Evolutionary conservation across 2,113 vertebrate genomes (phyloP).

Genomic region (Lota lota): DNA sequence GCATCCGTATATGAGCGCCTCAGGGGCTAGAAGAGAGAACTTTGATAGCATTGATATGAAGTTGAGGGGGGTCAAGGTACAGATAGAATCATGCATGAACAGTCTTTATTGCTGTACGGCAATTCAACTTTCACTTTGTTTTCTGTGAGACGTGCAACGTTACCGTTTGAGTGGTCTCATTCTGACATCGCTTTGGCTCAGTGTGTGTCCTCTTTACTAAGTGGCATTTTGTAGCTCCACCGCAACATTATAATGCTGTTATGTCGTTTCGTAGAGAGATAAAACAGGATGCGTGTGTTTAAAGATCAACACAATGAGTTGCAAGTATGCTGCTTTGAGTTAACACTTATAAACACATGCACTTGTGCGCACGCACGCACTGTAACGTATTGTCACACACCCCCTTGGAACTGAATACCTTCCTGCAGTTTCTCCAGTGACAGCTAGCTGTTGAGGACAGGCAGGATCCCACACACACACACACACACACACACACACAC

Average conservation of each 20-base stretch:
- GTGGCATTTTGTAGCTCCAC: no score
- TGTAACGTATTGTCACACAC: slow-evolving; percentile 11
- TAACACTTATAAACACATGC: slow-evolving; percentile 4
- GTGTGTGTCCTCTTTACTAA: no score
- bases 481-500: no score
- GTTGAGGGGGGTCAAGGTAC: slow-evolving; percentile 25
- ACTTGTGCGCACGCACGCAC: neutral
- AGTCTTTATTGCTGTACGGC: slow-evolving; percentile 30
- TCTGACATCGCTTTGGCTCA: no score
- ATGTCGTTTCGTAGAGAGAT: no score
- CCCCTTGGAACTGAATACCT: slow-evolving; percentile 26
- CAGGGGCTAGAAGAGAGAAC: slow-evolving; percentile 22
- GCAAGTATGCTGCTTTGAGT: neutral
- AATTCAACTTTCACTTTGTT: neutral
- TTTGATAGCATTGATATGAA: slow-evolving; percentile 31
- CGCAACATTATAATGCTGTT: no score
- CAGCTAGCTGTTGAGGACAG: slow-evolving; percentile 54
- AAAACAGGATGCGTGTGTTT: no score
- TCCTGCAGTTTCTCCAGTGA: slow-evolving; percentile 30
- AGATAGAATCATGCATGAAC: slow-evolving; percentile 29
- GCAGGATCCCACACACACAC: neutral
- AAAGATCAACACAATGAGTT: neutral
- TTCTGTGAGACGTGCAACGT: no score
- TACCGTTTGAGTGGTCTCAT: no score
- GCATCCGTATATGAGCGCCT: slow-evolving; percentile 48